These are phyloP conservation scores for Phocides pigmalion DNA, from an alignment of 1,140 invertebrate species.

Conservation along the genomic window DNA sequence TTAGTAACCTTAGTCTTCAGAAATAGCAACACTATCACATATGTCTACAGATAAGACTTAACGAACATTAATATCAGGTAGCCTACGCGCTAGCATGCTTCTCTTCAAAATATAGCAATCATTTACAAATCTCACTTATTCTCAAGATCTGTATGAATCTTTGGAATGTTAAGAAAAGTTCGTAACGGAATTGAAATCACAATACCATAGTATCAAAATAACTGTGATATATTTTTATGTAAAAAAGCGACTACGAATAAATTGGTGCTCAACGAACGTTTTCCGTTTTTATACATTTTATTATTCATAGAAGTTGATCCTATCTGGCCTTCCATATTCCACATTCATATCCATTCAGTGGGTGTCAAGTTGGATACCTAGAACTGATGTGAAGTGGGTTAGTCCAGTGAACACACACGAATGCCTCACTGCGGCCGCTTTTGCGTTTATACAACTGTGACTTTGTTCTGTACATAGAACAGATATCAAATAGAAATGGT, in stretches of 20 bases:
- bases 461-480: neutral
- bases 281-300: conserved; percentile 21
- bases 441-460: conserved; percentile 47
- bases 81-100: too few species aligned
- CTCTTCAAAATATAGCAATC: too few species aligned
- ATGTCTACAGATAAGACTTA: too few species aligned
- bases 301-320: conserved; percentile 31
- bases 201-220: too few species aligned
- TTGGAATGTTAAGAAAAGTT: too few species aligned
- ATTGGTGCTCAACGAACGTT: neutral
- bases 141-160: too few species aligned
- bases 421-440: conserved; percentile 49
- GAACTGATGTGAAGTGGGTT: conserved; percentile 40
- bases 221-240: too few species aligned
- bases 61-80: too few species aligned
- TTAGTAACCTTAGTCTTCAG: too few species aligned
- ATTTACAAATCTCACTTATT: too few species aligned
- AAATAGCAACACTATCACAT: too few species aligned
- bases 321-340: conserved; percentile 19
- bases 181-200: too few species aligned
- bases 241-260: neutral
- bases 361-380: conserved; percentile 27
- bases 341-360: conserved; percentile 26
- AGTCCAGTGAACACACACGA: conserved; percentile 52
- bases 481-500: neutral